These are phyloP conservation scores for Brachyistius frenatus DNA, from an alignment of 2,113 vertebrate genomes.

Conservation along the genomic window DNA sequence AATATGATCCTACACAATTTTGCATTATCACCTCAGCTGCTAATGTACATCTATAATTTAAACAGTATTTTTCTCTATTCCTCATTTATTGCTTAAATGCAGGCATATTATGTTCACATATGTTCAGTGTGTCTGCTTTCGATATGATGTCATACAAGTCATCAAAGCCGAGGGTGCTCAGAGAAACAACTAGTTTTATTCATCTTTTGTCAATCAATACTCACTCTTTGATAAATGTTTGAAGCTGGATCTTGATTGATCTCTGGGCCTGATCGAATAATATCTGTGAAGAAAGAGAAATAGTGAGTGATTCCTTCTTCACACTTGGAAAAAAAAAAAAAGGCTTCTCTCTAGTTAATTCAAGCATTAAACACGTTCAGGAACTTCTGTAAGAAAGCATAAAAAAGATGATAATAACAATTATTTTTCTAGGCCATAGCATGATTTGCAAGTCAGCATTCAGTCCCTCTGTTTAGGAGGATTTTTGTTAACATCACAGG, in stretches of 20 bases:
- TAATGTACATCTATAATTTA: conserved; percentile 6
- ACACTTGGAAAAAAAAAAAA: not conserved
- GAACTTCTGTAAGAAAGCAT: not conserved
- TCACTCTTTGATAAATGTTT: conserved; percentile 97
- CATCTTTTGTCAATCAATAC: conserved; percentile 70
- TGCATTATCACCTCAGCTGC: not conserved
- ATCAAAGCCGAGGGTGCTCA: not conserved
- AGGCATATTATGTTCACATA: not conserved
- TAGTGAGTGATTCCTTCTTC: not conserved
- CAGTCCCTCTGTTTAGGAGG: conserved; percentile 22
- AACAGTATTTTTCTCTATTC: not conserved
- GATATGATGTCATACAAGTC: not conserved
- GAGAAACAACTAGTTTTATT: not conserved
- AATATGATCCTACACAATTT: not conserved
- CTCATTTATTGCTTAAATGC: not conserved
- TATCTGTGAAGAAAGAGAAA: conserved; percentile 86
- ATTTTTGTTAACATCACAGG: conserved; percentile 47
- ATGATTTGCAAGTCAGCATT: conserved; percentile 41
- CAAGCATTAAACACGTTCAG: not conserved
- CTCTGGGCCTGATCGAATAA: conserved; percentile 98
- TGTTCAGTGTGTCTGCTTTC: not conserved
- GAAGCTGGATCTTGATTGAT: conserved; percentile 97
- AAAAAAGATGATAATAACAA: not conserved
- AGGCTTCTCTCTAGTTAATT: not conserved
- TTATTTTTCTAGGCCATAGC: not conserved